phyloP scores from a whole-genome alignment of 2,113 vertebrate species.

The Cricetomys ansorgei region DNA sequence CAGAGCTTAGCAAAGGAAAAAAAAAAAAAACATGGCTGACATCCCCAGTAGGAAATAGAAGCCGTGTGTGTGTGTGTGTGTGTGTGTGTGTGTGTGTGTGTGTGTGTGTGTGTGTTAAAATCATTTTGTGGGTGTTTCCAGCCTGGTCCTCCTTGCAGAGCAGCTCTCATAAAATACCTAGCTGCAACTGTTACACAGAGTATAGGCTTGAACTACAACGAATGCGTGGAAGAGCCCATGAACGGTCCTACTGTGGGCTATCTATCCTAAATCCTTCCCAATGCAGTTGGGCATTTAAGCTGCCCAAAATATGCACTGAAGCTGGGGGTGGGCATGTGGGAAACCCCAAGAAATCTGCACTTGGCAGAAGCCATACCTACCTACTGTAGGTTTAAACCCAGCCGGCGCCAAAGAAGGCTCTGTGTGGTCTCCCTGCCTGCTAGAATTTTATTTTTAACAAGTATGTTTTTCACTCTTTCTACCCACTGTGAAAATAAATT shows the following conservation, averaged over 20 bases:
- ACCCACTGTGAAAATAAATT: background rate
- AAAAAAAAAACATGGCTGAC: background rate
- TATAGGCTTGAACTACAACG: background rate
- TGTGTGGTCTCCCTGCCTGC: background rate
- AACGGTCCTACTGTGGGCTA: too few species aligned
- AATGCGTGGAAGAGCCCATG: background rate
- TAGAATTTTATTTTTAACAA: background rate
- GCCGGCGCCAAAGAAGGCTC: too few species aligned
- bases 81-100: background rate
- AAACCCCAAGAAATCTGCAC: background rate
- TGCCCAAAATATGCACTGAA: fast-evolving
- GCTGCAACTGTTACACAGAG: background rate
- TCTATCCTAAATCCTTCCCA: background rate
- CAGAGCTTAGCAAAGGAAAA: background rate
- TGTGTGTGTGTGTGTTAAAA: background rate
- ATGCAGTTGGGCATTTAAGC: background rate
- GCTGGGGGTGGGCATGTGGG: fast-evolving
- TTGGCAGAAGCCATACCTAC: background rate
- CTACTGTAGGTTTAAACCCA: background rate
- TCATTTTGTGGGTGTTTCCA: background rate
- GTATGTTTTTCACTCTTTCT: background rate
- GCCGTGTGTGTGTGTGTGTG: background rate
- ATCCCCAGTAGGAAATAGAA: background rate
- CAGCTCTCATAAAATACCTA: background rate
- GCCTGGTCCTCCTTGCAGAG: background rate